These are phyloP conservation scores for Morone chrysops DNA, from an alignment of 2,113 vertebrate genomes.

Conservation along the genomic window DNA sequence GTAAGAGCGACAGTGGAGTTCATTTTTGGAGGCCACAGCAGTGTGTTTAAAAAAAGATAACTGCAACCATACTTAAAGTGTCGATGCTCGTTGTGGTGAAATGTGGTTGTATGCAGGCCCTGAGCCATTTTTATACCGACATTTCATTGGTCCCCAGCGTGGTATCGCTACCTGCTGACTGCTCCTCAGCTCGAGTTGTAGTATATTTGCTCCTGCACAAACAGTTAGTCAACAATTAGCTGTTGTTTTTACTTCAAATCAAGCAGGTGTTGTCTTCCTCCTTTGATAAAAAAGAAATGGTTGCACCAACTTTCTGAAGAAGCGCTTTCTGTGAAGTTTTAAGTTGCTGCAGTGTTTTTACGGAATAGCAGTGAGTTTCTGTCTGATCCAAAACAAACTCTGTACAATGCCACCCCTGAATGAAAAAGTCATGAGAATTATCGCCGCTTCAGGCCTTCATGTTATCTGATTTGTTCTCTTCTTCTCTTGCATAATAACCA, in stretches of 20 bases:
- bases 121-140: not conserved
- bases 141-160: not conserved
- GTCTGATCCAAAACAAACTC: not conserved
- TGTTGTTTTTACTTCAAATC: not conserved
- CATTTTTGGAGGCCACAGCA: not conserved
- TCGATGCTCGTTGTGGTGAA: not conserved
- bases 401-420: not conserved
- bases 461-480: slow-evolving; percentile 6
- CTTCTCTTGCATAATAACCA: not conserved
- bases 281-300: no score
- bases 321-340: not conserved
- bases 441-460: not conserved
- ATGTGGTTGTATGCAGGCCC: not conserved
- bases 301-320: not conserved
- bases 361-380: not conserved
- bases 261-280: not conserved
- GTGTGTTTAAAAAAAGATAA: no score
- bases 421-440: not conserved
- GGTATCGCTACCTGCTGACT: not conserved
- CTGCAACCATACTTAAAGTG: not conserved
- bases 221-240: not conserved
- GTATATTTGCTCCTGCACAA: not conserved
- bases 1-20: slow-evolving; percentile 51
- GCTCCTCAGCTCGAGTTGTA: not conserved
- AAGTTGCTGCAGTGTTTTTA: not conserved